Evolutionary conservation across 2,113 vertebrate species (phyloP).

Genomic region (Neodon shergylaensis): DNA sequence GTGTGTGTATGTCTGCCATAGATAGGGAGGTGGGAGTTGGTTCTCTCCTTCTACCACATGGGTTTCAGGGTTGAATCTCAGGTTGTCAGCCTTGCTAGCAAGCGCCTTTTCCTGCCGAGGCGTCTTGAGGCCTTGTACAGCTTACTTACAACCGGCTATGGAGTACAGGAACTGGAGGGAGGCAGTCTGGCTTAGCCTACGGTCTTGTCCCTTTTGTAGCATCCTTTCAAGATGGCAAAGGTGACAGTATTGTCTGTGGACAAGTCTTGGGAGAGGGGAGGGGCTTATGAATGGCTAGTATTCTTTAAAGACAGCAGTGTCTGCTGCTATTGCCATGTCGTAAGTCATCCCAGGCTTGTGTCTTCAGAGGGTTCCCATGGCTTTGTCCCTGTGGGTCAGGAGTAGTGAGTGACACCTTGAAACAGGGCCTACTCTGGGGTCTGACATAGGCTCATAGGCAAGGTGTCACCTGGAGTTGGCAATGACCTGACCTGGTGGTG

Average conservation of each 20-base stretch:
- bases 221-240: background rate
- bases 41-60: background rate
- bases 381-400: background rate
- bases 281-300: background rate
- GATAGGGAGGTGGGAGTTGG: too few relatives aligned
- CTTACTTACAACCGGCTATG: background rate
- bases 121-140: background rate
- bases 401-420: background rate
- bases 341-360: background rate
- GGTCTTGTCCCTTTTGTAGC: fast-evolving
- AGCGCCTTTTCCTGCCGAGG: background rate
- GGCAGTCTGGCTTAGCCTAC: background rate
- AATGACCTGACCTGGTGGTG: too few relatives aligned
- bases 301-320: background rate
- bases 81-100: background rate
- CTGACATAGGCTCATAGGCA: background rate
- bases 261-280: background rate
- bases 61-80: background rate
- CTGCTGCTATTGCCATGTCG: background rate
- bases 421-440: too few relatives aligned
- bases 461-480: fast-evolving
- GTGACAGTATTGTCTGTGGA: background rate
- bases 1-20: background rate
- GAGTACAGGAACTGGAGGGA: background rate
- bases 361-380: background rate